These are phyloP conservation scores for Brachyalestes nurse DNA, from an alignment of 2,797 vertebrate genomes.

Conservation along the genomic window DNA sequence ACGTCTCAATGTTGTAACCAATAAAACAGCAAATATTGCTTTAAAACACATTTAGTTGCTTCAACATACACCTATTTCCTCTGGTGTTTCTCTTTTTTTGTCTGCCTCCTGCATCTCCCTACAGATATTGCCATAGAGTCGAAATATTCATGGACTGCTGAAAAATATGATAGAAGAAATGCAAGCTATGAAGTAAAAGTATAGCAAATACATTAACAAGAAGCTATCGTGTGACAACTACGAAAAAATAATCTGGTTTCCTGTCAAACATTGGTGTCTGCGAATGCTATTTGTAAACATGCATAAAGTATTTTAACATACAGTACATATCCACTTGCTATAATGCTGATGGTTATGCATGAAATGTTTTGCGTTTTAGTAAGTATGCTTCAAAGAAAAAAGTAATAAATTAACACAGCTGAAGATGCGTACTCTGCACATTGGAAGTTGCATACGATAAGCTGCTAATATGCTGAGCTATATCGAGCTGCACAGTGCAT, in stretches of 20 bases:
- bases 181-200: conserved; percentile 4
- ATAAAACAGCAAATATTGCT: conserved; percentile 4
- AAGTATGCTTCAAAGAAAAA: conserved; percentile 25
- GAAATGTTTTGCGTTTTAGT: conserved; percentile 22
- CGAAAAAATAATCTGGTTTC: conserved; percentile 20
- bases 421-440: conserved; percentile 7
- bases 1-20: background rate
- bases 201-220: conserved; percentile 7
- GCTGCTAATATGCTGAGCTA: conserved; percentile 39
- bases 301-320: conserved; percentile 42
- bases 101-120: background rate
- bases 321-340: conserved; percentile 31
- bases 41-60: conserved; percentile 1
- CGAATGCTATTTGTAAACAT: conserved; percentile 44
- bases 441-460: conserved; percentile 40
- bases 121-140: conserved; percentile 18
- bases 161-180: background rate
- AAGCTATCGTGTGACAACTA: conserved; percentile 31
- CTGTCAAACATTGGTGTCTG: background rate
- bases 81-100: conserved; percentile 7
- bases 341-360: conserved; percentile 19
- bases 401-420: conserved; percentile 19
- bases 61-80: background rate
- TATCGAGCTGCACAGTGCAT: conserved; percentile 53
- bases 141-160: background rate